Percentiles rank a stretch among this genome's conserved stretches.
These are phyloP conservation scores for Todiramphus chloris DNA, from an alignment of 2,113 vertebrate genomes.

Conservation along the genomic window DNA sequence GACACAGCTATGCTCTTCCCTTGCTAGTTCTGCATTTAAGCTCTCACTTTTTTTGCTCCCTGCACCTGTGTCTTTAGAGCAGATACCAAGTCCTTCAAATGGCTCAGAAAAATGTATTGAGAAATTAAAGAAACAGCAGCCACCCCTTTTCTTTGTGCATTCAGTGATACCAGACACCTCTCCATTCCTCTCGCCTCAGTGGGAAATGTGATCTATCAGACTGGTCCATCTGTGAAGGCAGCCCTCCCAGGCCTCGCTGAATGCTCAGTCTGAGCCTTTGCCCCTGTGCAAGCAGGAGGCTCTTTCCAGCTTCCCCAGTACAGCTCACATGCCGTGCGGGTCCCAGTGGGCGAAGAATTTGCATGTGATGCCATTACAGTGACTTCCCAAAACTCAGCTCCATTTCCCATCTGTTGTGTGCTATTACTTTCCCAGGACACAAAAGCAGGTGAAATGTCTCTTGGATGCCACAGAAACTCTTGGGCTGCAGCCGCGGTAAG, in stretches of 20 bases:
- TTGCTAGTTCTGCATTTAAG: background rate
- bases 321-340: fast-evolving
- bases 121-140: background rate
- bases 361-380: background rate
- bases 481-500: background rate
- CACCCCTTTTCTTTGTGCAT: background rate
- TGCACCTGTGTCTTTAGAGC: background rate
- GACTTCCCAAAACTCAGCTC: background rate
- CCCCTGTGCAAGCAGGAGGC: background rate
- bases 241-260: background rate
- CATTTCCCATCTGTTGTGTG: background rate
- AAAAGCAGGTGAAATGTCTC: conserved; percentile 1
- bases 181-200: background rate
- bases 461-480: background rate
- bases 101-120: background rate
- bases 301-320: background rate
- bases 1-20: background rate
- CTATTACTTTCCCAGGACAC: background rate
- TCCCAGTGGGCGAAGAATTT: background rate
- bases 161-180: background rate
- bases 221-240: background rate
- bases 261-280: background rate
- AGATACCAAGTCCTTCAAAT: background rate
- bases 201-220: background rate
- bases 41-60: background rate